Base-by-base conservation (phyloP, 2,797 vertebrate genomes). In the Hephaestus fuliginosus region DNA sequence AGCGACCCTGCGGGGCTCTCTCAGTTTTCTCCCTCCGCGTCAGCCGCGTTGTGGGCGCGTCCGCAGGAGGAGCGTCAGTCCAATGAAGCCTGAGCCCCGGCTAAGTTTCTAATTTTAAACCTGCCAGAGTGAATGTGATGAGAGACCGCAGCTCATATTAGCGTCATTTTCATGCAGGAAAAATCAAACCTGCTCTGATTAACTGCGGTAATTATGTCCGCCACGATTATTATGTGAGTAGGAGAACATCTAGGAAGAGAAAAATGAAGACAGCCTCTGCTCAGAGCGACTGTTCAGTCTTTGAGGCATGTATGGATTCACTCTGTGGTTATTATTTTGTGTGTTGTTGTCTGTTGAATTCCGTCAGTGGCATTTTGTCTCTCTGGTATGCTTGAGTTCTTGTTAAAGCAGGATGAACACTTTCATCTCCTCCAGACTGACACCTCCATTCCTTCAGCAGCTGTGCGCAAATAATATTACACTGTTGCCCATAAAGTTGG, bases 81-180 rank as follows among this genome's bases (percentile, higher is more conserved):
- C 51, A 44, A 1, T 33, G 30, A 71, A 64, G 3, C 36, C 12
- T 12, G 46, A 25, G 72, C 60, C 44, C 43, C 5, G 2, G 41
- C 43, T 20, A 71, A 51, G 20, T 71, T 69, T 84, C 70, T 81
- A 10, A 78, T 80, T 65, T 68, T 39, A 80, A 36, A 61, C 33
- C 44, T 0, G 49, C 1, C 55, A 60, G 49, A 36, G 17, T 49
- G 14, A 70, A 73, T 70, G 25, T 22, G 15, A 70, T 30, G 52
- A 82, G 73, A 65, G 70, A 25, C 49, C 2, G 3, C 65, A 43
- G 53, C 12, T n/a, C 17, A 51, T 14, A 25, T 62, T 28, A 33
- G 30, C 65, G n/a, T 36, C 46, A 15, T 41, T 64, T 61, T 60
- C 17, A 25, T 25, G 0, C 33, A 36, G 5, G 7, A 5, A 61